Evolutionary conservation across 1,140 invertebrate genomes (phyloP).

Genomic region (Rhyzopertha dominica): DNA sequence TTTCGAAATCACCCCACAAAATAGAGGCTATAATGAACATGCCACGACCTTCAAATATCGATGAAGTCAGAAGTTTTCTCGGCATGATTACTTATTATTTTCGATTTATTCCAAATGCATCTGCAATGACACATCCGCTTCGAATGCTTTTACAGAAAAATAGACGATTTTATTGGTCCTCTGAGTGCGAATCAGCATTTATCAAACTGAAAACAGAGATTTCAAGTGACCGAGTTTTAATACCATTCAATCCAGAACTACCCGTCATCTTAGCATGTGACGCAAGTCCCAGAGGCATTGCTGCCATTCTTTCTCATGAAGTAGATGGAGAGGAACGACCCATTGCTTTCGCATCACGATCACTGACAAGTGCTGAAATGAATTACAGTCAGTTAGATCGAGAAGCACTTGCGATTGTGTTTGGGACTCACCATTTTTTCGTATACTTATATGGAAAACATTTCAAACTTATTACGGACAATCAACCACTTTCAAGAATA

Average conservation of each 20-base stretch:
- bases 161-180: conserved; percentile 17
- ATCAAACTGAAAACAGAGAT: conserved; percentile 27
- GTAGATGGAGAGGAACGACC: conserved; percentile 13
- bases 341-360: conserved; percentile 21
- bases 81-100: conserved; percentile 36
- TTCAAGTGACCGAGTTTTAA: conserved; percentile 21
- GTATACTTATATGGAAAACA: conserved; percentile 47
- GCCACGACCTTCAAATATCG: conserved; percentile 25
- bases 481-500: conserved; percentile 46
- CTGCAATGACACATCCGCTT: conserved; percentile 21
- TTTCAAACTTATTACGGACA: conserved; percentile 49
- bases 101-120: conserved; percentile 31
- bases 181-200: conserved; percentile 24
- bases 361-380: conserved; percentile 16
- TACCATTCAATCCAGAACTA: conserved; percentile 17
- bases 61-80: conserved; percentile 32
- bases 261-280: conserved; percentile 3
- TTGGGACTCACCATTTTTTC: conserved; percentile 47
- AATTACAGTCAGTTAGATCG: conserved; percentile 28
- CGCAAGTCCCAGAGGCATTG: conserved; percentile 2
- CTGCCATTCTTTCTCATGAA: neutral
- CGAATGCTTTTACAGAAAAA: conserved; percentile 25
- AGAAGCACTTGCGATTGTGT: conserved; percentile 28
- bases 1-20: conserved; percentile 23
- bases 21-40: conserved; percentile 25